Percentiles rank a stretch among this genome's conserved stretches.
These are phyloP conservation scores for Kuschelorhynchus macadamiae DNA, from an alignment of 2,888 invertebrate species.

Conservation along the genomic window DNA sequence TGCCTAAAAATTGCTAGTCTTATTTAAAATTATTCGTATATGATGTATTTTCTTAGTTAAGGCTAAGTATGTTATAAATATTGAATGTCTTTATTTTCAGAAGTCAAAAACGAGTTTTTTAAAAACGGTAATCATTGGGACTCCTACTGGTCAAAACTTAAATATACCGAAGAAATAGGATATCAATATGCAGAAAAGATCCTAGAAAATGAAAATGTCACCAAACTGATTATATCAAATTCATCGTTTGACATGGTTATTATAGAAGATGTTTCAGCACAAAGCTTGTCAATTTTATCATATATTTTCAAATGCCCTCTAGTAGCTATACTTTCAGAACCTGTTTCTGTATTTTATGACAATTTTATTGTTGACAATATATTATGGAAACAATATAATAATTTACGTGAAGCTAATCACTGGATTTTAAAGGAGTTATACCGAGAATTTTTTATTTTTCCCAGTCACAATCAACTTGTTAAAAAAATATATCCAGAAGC, in stretches of 20 bases:
- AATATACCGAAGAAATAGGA: conserved; percentile 17
- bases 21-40: neutral
- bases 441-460: conserved; percentile 6
- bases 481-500: conserved; percentile 12
- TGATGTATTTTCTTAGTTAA: neutral
- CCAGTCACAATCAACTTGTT: conserved; percentile 16
- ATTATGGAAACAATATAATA: conserved; percentile 6
- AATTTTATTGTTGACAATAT: conserved; percentile 16
- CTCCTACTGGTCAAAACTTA: conserved; percentile 21
- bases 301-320: conserved; percentile 31
- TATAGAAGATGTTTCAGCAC: conserved; percentile 22
- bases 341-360: conserved; percentile 24
- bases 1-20: no score
- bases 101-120: neutral
- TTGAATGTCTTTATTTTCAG: conserved; percentile 7
- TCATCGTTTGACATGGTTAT: conserved; percentile 25
- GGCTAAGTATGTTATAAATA: neutral
- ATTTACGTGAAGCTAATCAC: conserved; percentile 8
- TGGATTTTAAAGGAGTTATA: conserved; percentile 21
- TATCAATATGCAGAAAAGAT: conserved; percentile 13
- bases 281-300: conserved; percentile 22
- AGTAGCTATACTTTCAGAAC: conserved; percentile 27
- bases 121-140: neutral
- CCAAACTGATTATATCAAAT: conserved; percentile 6
- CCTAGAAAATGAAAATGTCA: conserved; percentile 23